phyloP scores from a whole-genome alignment of 2,113 vertebrate genomes.

The Pogona vitticeps region DNA sequence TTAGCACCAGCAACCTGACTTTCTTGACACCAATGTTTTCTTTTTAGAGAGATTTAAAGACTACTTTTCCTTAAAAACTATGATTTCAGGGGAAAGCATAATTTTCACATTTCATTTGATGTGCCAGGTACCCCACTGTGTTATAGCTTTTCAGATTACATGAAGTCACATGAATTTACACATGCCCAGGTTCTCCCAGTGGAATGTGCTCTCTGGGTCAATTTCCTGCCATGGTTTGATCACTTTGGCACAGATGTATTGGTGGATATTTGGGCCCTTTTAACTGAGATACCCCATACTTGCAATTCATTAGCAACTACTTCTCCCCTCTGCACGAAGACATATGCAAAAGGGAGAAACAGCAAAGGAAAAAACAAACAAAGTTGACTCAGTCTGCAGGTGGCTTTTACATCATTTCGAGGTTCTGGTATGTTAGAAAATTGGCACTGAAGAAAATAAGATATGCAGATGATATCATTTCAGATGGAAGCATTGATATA shows the following conservation, averaged over 20 bases:
- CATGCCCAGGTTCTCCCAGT: slow-evolving; percentile 59
- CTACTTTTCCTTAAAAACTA: slow-evolving; percentile 59
- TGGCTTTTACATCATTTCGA: background rate
- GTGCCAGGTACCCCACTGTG: slow-evolving; percentile 66
- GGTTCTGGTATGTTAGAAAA: slow-evolving; percentile 24
- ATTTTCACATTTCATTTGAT: slow-evolving; percentile 75
- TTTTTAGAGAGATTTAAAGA: slow-evolving; percentile 66
- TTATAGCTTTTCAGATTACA: slow-evolving; percentile 70
- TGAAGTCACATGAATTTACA: slow-evolving; percentile 55
- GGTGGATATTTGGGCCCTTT: slow-evolving; percentile 41
- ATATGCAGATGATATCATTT: background rate
- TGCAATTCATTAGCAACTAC: slow-evolving; percentile 65
- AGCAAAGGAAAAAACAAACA: slow-evolving; percentile 37
- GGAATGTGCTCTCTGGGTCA: slow-evolving; percentile 61
- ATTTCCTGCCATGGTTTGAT: slow-evolving; percentile 61
- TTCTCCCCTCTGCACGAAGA: slow-evolving; percentile 57
- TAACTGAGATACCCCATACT: slow-evolving; percentile 52
- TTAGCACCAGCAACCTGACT: slow-evolving; percentile 69
- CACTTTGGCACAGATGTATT: slow-evolving; percentile 49
- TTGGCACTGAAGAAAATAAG: background rate
- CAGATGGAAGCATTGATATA: background rate
- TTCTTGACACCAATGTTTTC: slow-evolving; percentile 65
- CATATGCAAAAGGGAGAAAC: slow-evolving; percentile 46
- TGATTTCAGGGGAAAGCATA: slow-evolving; percentile 64
- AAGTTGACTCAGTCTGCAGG: slow-evolving; percentile 25